Evolutionary conservation across 2,888 invertebrate genomes (phyloP).

Genomic region (Shargacucullia verbasci): DNA sequence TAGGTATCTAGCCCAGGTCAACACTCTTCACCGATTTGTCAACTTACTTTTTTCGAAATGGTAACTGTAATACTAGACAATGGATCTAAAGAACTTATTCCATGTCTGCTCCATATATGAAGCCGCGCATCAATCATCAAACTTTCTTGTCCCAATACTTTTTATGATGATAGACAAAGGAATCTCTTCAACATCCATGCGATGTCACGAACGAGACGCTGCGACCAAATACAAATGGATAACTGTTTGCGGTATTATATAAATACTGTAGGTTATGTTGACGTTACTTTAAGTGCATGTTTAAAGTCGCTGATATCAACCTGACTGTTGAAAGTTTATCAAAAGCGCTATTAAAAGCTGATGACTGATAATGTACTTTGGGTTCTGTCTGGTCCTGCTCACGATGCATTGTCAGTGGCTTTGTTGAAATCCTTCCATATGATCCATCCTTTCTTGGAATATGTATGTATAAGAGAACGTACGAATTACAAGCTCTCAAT

Average conservation of each 20-base stretch:
- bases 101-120: constrained; percentile 25
- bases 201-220: constrained; percentile 12
- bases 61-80: constrained; percentile 20
- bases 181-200: background rate
- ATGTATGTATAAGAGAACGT: no score
- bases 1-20: no score
- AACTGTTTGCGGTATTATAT: background rate
- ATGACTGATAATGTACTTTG: no score
- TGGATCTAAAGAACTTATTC: constrained; percentile 3
- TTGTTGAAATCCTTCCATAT: no score
- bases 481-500: no score
- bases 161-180: constrained; percentile 15
- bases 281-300: background rate
- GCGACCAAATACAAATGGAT: constrained; percentile 12
- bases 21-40: background rate
- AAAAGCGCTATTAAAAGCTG: no score
- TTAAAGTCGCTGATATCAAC: no score
- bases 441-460: no score
- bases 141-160: constrained; percentile 17
- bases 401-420: no score
- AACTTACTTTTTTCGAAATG: background rate
- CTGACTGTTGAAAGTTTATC: no score
- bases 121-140: constrained; percentile 32
- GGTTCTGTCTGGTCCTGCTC: no score
- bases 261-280: background rate